Conservation (phyloP, 1,140 invertebrate species). For the Metaphire vulgaris region DNA sequence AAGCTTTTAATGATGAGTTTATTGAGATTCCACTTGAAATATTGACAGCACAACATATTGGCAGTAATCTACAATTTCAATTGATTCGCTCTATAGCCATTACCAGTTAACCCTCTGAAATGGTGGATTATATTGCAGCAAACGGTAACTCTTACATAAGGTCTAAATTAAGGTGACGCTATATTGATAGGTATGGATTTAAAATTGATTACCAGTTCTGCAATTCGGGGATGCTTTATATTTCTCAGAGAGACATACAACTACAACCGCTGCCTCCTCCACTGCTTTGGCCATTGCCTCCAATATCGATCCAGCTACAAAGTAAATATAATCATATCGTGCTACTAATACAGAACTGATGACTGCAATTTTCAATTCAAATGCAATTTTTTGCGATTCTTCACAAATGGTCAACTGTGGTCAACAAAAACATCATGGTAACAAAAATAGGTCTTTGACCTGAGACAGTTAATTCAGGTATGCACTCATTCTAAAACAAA, state of each 20-base stretch:
- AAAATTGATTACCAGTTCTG: constrained; percentile 26
- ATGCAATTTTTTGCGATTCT: background rate
- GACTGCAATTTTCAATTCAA: background rate
- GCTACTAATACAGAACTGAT: background rate
- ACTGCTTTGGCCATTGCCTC: constrained; percentile 34
- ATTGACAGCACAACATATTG: too few species aligned
- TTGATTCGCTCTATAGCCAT: too few species aligned
- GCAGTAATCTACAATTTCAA: too few species aligned
- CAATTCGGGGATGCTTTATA: constrained; percentile 35
- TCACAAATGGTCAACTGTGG: background rate
- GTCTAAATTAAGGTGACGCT: too few species aligned
- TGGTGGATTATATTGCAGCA: too few species aligned
- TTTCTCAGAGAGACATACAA: constrained; percentile 34
- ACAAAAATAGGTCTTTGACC: background rate
- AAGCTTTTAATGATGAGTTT: too few species aligned
- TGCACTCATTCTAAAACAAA: too few species aligned
- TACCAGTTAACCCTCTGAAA: too few species aligned
- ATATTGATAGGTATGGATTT: too few species aligned
- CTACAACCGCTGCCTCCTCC: constrained; percentile 30
- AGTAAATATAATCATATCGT: background rate
- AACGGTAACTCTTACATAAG: too few species aligned
- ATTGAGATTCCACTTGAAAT: too few species aligned
- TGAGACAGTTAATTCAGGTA: too few species aligned
- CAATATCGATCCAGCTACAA: constrained; percentile 28
- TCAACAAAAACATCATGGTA: background rate